These are phyloP conservation scores for Spea multiplicata DNA, from an alignment of 2,113 vertebrate genomes.

Conservation along the genomic window DNA sequence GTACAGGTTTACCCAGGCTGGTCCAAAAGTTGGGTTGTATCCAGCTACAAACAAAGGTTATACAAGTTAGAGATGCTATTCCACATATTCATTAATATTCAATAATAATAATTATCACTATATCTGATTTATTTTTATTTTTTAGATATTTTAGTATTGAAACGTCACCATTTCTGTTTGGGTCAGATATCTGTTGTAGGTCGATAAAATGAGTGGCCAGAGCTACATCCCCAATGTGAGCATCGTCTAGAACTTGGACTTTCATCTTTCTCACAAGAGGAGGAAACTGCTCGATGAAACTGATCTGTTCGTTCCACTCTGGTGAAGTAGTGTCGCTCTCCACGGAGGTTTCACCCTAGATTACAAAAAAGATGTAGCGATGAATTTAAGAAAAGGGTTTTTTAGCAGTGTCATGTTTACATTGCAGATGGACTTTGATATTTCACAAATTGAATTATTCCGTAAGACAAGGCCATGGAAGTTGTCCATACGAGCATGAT, in stretches of 20 bases:
- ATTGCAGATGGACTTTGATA: too few relatives aligned
- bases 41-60: slow-evolving; percentile 58
- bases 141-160: neutral
- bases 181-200: slow-evolving; percentile 83
- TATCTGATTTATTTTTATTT: too few relatives aligned
- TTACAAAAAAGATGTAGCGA: neutral
- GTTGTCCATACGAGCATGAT: too few relatives aligned
- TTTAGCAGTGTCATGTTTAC: too few relatives aligned
- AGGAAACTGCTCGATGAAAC: slow-evolving; percentile 91
- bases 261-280: slow-evolving; percentile 82
- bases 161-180: slow-evolving; percentile 78
- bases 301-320: slow-evolving; percentile 88
- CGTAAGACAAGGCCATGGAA: too few relatives aligned
- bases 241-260: slow-evolving; percentile 83
- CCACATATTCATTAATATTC: neutral
- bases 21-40: slow-evolving; percentile 88
- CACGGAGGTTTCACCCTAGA: slow-evolving; percentile 86
- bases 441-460: too few relatives aligned
- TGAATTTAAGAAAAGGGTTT: neutral
- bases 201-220: slow-evolving; percentile 87
- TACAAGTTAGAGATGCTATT: neutral
- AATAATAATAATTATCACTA: too few relatives aligned
- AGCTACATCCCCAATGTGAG: slow-evolving; percentile 74
- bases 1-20: slow-evolving; percentile 86
- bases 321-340: slow-evolving; percentile 70